Evolutionary conservation across 2,888 invertebrate species (phyloP).

Genomic region (Polymixis flavicincta): DNA sequence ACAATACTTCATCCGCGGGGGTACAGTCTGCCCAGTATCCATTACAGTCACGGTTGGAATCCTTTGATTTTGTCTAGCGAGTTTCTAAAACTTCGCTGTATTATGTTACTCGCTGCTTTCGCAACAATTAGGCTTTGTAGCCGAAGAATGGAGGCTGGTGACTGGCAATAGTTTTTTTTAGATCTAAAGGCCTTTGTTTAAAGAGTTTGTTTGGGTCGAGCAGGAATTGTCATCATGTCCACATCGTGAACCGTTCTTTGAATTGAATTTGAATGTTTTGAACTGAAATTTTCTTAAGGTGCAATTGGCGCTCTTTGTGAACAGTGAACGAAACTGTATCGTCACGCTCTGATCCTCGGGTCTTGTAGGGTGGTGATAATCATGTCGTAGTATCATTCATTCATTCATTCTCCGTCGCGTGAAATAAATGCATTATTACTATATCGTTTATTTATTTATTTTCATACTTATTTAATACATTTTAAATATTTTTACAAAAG

Average conservation of each 20-base stretch:
- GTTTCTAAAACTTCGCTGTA: slow-evolving; percentile 62
- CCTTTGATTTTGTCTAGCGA: slow-evolving; percentile 62
- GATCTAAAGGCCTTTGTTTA: neutral
- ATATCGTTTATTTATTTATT: too few relatives aligned
- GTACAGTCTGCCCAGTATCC: slow-evolving; percentile 43
- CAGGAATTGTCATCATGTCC: neutral
- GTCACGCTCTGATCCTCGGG: too few relatives aligned
- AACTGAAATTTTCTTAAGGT: neutral
- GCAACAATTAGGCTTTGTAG: slow-evolving; percentile 58
- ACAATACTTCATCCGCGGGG: too few relatives aligned
- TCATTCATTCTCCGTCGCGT: too few relatives aligned
- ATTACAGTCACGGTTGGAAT: slow-evolving; percentile 63
- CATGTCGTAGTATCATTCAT: too few relatives aligned
- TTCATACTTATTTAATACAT: too few relatives aligned
- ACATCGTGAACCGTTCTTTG: neutral
- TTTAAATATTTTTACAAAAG: too few relatives aligned
- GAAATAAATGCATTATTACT: too few relatives aligned
- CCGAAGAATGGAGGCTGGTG: slow-evolving; percentile 7
- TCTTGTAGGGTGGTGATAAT: too few relatives aligned
- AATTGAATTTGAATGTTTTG: neutral
- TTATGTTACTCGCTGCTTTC: slow-evolving; percentile 59
- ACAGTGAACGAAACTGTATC: too few relatives aligned
- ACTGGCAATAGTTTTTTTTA: neutral
- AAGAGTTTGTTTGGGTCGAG: neutral
- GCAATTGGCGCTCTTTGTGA: too few relatives aligned